These are phyloP conservation scores for Geotrypetes seraphini DNA, from an alignment of 2,797 vertebrate species.

Conservation along the genomic window DNA sequence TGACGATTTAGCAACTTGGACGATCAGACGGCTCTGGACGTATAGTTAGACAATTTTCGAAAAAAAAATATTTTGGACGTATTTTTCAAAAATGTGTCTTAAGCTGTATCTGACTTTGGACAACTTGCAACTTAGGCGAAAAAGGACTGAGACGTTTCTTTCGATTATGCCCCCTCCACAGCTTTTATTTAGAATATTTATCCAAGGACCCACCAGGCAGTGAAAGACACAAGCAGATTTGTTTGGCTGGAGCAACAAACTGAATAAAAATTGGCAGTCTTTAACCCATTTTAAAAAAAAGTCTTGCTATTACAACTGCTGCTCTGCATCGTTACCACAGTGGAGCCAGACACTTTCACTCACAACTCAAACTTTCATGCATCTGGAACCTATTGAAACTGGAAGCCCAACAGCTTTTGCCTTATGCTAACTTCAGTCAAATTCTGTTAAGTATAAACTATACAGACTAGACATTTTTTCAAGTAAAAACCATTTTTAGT, in stretches of 20 bases:
- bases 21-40: too few species aligned
- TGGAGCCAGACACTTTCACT: constrained; percentile 80
- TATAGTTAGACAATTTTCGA: too few species aligned
- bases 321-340: constrained; percentile 70
- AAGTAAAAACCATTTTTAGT: too few species aligned
- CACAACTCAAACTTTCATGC: constrained; percentile 55
- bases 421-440: constrained; percentile 51
- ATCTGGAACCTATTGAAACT: constrained; percentile 90
- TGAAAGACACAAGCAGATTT: constrained; percentile 59
- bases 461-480: too few species aligned
- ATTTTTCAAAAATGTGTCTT: too few species aligned
- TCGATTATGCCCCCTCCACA: too few species aligned
- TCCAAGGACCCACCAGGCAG: constrained; percentile 64
- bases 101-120: too few species aligned
- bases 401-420: constrained; percentile 61
- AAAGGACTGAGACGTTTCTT: too few species aligned
- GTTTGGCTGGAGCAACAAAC: constrained; percentile 59
- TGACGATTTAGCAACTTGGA: too few species aligned
- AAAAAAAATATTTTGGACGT: too few species aligned
- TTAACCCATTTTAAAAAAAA: constrained; percentile 74
- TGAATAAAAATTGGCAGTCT: constrained; percentile 46
- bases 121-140: too few species aligned
- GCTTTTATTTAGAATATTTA: constrained; percentile 51
- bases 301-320: constrained; percentile 73
- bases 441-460: too few species aligned